These are phyloP conservation scores for Mustela lutreola DNA, from an alignment of 2,113 vertebrate genomes.

Conservation along the genomic window DNA sequence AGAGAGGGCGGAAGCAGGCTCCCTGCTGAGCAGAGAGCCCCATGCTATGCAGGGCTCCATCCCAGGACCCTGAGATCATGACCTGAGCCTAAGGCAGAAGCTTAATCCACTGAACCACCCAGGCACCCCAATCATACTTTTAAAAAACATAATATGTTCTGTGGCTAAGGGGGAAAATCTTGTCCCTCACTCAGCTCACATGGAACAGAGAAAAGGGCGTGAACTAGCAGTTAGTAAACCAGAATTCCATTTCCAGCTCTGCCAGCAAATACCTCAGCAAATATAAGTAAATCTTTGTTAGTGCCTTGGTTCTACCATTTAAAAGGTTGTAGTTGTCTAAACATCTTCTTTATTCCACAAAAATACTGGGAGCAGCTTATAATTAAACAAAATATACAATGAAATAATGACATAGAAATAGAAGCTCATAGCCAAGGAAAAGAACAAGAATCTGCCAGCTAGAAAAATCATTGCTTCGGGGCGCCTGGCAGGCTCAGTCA, in stretches of 20 bases:
- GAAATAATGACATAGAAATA: neutral
- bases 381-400: neutral
- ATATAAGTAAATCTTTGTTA: neutral
- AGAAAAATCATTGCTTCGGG: neutral
- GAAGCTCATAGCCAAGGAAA: neutral
- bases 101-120: no score
- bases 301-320: neutral
- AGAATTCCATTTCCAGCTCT: neutral
- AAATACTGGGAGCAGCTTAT: neutral
- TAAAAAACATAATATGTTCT: neutral
- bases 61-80: no score
- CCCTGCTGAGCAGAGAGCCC: no score
- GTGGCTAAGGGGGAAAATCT: neutral
- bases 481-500: neutral
- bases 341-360: neutral
- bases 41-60: no score
- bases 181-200: neutral
- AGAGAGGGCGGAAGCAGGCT: no score
- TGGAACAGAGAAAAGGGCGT: neutral
- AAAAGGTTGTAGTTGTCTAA: neutral
- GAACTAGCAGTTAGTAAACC: neutral
- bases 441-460: neutral
- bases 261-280: neutral
- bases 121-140: neutral
- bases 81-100: no score